Percentiles rank a stretch among this genome's conserved stretches.
These are phyloP conservation scores for Chloropsis hardwickii DNA, from an alignment of 2,113 vertebrate genomes.

Conservation along the genomic window DNA sequence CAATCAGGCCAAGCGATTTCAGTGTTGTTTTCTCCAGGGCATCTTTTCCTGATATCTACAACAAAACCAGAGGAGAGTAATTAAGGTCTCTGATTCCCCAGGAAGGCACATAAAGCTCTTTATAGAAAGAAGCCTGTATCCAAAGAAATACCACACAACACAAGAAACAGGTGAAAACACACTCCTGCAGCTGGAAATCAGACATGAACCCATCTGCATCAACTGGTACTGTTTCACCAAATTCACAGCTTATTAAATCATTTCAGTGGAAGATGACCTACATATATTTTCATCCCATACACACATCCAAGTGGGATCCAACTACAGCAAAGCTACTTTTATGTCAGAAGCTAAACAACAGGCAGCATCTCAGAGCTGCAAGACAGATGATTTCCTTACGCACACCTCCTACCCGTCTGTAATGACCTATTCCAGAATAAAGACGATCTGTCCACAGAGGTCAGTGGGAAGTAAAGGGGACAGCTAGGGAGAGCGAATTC, in stretches of 20 bases:
- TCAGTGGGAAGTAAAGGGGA: conserved; percentile 30
- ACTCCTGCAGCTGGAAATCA: neutral
- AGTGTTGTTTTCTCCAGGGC: conserved; percentile 83
- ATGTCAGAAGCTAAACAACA: neutral
- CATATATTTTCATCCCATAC: neutral
- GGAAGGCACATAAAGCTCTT: neutral
- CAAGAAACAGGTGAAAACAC: neutral
- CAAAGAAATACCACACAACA: neutral
- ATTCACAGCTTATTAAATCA: neutral
- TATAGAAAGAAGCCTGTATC: neutral
- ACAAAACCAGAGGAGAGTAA: neutral
- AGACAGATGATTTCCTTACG: neutral
- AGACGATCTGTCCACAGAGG: neutral
- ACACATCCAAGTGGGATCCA: neutral
- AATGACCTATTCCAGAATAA: conserved; percentile 3
- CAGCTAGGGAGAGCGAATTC: conserved; percentile 11
- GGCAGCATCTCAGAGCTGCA: neutral
- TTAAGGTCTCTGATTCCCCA: neutral
- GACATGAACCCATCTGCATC: neutral
- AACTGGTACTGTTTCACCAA: neutral
- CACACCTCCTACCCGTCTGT: neutral
- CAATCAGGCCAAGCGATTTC: conserved; percentile 88
- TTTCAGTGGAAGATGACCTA: neutral
- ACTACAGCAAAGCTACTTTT: neutral
- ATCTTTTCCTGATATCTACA: conserved; percentile 82